Evolutionary conservation across 2,797 vertebrate species (phyloP), one percentile per base, ranked within the genome.

Genomic region (Arnoldichthys spilopterus): DNA sequence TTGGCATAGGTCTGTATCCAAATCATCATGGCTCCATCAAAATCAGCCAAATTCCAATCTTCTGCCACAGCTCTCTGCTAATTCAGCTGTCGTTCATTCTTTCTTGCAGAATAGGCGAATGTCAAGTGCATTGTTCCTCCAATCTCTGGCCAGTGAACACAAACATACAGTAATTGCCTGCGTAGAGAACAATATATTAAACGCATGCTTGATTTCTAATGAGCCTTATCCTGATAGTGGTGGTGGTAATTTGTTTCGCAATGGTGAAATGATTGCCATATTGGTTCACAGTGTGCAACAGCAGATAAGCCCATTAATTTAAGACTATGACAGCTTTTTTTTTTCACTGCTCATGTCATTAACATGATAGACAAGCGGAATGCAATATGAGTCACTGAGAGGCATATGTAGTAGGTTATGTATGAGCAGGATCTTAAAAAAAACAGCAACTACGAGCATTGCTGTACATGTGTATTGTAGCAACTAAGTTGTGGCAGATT

Each of bases 221-320:
- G 64, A 84, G 45, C 70, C 58, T 54, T 51, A 71, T 82, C 77
- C 28, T 77, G 70, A 30, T 82, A 72, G 70, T 74, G 49, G 56
- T 64, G 51, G n/a, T 54, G 43, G 61, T 82, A 84, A 79, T 77
- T 64, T 74, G 80, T 84, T 76, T 74, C 49, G 13, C 56, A 76
- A 8, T 69, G 12, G 56, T 54, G 56, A 79, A 51, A 67, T 59
- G 49, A 79, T 79, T 69, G 56, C 54, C 72, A 51, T 63, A 68
- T 69, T 72, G 61, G 54, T 75, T 61, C 64, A 81, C 67, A 40
- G 70, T 68, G 75, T 82, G 70, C 70, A 74, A 74, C 30, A 54
- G 63, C 43, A 69, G 56, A 77, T 77, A 82, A 82, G 72, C 32
- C 68, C 53, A 28, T 77, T 68, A 56, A 77, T 77, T 64, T 68